Base-by-base conservation (phyloP, 2,888 invertebrate genomes). In the Biston betularia region DNA sequence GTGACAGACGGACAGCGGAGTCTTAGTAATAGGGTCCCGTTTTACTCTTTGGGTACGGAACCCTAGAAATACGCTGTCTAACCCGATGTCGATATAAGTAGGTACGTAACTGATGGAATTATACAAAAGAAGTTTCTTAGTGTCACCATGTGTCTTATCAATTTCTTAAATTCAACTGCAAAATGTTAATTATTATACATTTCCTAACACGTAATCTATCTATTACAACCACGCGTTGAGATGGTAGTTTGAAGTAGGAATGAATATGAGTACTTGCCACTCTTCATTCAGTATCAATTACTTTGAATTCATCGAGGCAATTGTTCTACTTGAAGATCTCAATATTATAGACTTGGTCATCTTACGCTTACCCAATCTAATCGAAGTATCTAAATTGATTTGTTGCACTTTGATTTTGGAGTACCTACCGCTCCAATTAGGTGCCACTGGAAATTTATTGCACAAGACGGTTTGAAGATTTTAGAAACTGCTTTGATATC, bases 341-440 rank as follows among this genome's bases (percentile, higher is more conserved):
- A 24, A 24, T 24, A 24, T 24, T 24, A 24, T 24, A 24, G 24
- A 24, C 24, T 24, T 24, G 24, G 24, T 24, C 24, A 24, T 24
- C 24, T 24, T 24, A 24, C 24, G 3, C 38, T 53, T 53, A 38
- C 52, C 10, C 52, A 53, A 38, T 38, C 50, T 34, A 50, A 38
- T 38, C 38, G 38, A 38, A 34, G 50, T 50, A 33, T 34, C 10
- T 15, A 38, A 38, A 38, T 38, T 53, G 52, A 38, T 53, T 38
- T n/a, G 52, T 33, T 8, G 14, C 38, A 53, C 52, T 53, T 53
- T 8, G 38, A 35, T 15, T 53, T 53, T 53, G 38, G 10, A 52
- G 38, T 14, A 52, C 35, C 14, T 9, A 53, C n/a, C 10, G 52
- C 38, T 53, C 52, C 38, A 53, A 53, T 52, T 52, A 38, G 14